Percentiles rank a stretch among this genome's conserved stretches.
These are phyloP conservation scores for Xenentodon cancila DNA, from an alignment of 2,797 vertebrate genomes.

Conservation along the genomic window DNA sequence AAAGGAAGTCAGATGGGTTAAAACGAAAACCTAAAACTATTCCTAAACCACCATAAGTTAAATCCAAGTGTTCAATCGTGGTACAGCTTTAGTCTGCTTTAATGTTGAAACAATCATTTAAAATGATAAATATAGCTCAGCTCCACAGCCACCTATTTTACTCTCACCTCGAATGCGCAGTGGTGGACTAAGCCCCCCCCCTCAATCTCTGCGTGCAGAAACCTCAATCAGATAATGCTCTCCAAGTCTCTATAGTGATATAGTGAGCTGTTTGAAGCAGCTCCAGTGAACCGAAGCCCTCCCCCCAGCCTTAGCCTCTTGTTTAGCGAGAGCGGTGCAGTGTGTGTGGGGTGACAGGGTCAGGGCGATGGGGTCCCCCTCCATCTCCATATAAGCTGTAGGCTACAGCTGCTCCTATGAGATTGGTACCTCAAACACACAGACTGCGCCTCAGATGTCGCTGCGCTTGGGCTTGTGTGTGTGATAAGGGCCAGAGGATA, in stretches of 20 bases:
- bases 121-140: background rate
- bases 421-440: slow-evolving; percentile 80
- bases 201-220: slow-evolving; percentile 62
- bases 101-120: background rate
- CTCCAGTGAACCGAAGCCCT: slow-evolving; percentile 63
- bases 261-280: slow-evolving; percentile 71
- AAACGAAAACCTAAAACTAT: too few species aligned
- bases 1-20: too few species aligned
- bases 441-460: slow-evolving; percentile 69
- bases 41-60: too few species aligned
- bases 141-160: slow-evolving; percentile 34
- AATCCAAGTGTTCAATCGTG: too few species aligned
- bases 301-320: slow-evolving; percentile 66
- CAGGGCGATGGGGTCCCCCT: slow-evolving; percentile 76
- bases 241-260: slow-evolving; percentile 71
- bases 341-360: slow-evolving; percentile 74
- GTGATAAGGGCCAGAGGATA: slow-evolving; percentile 75
- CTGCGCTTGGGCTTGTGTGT: slow-evolving; percentile 56
- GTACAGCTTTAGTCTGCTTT: too few species aligned
- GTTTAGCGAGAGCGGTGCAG: slow-evolving; percentile 66
- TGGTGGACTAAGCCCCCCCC: slow-evolving; percentile 39
- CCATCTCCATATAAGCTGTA: slow-evolving; percentile 82
- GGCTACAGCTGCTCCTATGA: slow-evolving; percentile 82
- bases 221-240: slow-evolving; percentile 76
- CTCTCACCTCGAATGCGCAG: slow-evolving; percentile 40